Evolutionary conservation across 1,140 invertebrate genomes (phyloP).

Genomic region (Panagrolaimus sp.): DNA sequence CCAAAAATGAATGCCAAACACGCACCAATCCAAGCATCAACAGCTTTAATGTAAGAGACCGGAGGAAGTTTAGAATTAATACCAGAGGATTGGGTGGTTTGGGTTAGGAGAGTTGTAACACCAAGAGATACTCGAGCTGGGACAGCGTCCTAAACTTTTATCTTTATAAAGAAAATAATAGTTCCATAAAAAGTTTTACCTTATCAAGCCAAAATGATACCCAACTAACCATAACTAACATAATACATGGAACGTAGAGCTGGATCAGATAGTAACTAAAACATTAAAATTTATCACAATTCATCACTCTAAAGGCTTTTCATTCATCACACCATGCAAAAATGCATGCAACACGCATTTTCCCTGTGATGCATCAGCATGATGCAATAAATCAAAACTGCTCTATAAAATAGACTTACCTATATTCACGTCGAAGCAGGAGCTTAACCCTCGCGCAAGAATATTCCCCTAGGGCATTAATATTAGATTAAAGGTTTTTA

Average conservation of each 20-base stretch:
- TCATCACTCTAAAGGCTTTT: too few relatives aligned
- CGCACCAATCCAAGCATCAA: constrained; percentile 94
- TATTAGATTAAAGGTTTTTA: too few relatives aligned
- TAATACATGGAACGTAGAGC: constrained; percentile 52
- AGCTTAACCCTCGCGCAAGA: constrained; percentile 53
- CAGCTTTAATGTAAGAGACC: constrained; percentile 86
- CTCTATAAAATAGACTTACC: constrained; percentile 53
- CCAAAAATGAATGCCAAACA: constrained; percentile 87
- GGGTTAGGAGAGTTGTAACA: not conserved
- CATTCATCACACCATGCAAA: not conserved
- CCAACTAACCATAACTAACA: constrained; percentile 63
- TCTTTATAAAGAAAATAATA: not conserved
- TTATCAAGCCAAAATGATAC: constrained; percentile 62
- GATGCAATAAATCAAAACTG: not conserved
- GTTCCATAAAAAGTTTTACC: constrained; percentile 5
- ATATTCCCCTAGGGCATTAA: constrained; percentile 68
- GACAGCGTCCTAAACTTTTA: not conserved
- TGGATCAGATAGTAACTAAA: constrained; percentile 90
- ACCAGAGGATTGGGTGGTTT: constrained; percentile 67
- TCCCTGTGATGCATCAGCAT: not conserved
- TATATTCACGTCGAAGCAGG: constrained; percentile 60
- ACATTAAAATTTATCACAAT: too few relatives aligned
- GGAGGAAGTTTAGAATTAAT: constrained; percentile 90
- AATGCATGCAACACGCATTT: too few relatives aligned
- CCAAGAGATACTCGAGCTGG: not conserved